Evolutionary conservation across 2,797 vertebrate species (phyloP).

Genomic region (Novumbra hubbsi): DNA sequence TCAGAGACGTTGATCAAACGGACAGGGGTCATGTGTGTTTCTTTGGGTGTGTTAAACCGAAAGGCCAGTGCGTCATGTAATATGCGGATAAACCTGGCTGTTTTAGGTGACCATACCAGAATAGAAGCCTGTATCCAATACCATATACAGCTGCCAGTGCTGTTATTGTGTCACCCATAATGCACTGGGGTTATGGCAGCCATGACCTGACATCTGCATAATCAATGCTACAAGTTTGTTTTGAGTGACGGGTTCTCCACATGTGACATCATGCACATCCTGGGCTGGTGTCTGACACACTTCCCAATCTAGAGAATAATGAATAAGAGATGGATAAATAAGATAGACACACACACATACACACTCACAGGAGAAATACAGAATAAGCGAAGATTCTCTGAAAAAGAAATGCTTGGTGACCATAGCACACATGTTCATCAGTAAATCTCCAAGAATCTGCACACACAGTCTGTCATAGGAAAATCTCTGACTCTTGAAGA

Average conservation of each 20-base stretch:
- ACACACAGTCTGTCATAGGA: neutral
- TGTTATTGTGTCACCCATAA: slow-evolving; percentile 17
- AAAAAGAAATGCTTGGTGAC: neutral
- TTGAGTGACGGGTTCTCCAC: slow-evolving; percentile 1
- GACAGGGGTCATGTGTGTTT: neutral
- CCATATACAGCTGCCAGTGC: neutral
- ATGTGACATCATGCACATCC: neutral
- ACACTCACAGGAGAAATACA: neutral
- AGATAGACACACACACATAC: slow-evolving; percentile 24
- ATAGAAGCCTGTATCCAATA: neutral
- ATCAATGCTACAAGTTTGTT: too few relatives aligned
- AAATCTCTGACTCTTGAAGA: neutral
- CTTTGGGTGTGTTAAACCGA: neutral
- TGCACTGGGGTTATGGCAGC: slow-evolving; percentile 5
- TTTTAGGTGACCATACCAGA: neutral
- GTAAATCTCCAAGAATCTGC: neutral
- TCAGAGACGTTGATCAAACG: slow-evolving; percentile 31
- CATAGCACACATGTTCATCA: neutral
- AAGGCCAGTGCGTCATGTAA: neutral
- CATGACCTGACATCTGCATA: neutral
- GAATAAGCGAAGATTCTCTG: neutral
- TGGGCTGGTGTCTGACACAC: neutral
- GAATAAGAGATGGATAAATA: slow-evolving; percentile 56
- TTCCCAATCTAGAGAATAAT: slow-evolving; percentile 27
- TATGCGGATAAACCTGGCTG: neutral